These are phyloP conservation scores for Colostygia pectinataria DNA, from an alignment of 2,888 invertebrate species.

Conservation along the genomic window DNA sequence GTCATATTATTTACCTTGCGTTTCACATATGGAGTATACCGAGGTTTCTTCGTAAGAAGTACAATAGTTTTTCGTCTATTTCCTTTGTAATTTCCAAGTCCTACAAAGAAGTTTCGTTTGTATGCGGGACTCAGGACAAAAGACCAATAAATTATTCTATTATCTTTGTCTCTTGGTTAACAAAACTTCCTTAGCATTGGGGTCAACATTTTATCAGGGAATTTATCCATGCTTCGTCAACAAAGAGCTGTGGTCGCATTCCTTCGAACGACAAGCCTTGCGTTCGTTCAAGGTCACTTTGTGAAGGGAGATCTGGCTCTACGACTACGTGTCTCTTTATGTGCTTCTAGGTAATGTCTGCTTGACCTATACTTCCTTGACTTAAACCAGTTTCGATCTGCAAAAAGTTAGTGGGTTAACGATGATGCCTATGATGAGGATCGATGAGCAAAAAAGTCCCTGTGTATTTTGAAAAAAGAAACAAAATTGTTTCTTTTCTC, in stretches of 20 bases:
- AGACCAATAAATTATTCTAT: slow-evolving; percentile 19
- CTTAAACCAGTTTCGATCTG: slow-evolving; percentile 25
- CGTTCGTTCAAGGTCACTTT: slow-evolving; percentile 68
- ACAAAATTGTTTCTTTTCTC: too few relatives aligned
- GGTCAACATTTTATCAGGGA: slow-evolving; percentile 38
- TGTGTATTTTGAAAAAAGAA: background rate
- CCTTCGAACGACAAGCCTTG: slow-evolving; percentile 64
- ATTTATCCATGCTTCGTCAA: slow-evolving; percentile 57
- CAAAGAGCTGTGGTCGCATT: slow-evolving; percentile 71
- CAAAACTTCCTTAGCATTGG: slow-evolving; percentile 20
- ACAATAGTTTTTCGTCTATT: background rate
- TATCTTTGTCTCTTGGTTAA: slow-evolving; percentile 9
- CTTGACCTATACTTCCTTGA: slow-evolving; percentile 37
- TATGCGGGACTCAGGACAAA: slow-evolving; percentile 2
- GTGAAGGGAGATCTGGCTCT: slow-evolving; percentile 66
- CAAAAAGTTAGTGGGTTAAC: slow-evolving; percentile 28
- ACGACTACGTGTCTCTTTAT: slow-evolving; percentile 40
- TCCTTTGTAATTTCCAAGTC: background rate
- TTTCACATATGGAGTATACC: too few relatives aligned
- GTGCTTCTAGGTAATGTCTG: slow-evolving; percentile 30
- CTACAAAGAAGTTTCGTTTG: background rate
- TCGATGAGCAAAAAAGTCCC: slow-evolving; percentile 15
- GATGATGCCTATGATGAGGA: slow-evolving; percentile 15
- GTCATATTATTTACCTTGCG: too few relatives aligned
- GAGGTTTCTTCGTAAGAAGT: too few relatives aligned